These are phyloP conservation scores for Ptychobarbus kaznakovi DNA, from an alignment of 2,797 vertebrate species.

Conservation along the genomic window DNA sequence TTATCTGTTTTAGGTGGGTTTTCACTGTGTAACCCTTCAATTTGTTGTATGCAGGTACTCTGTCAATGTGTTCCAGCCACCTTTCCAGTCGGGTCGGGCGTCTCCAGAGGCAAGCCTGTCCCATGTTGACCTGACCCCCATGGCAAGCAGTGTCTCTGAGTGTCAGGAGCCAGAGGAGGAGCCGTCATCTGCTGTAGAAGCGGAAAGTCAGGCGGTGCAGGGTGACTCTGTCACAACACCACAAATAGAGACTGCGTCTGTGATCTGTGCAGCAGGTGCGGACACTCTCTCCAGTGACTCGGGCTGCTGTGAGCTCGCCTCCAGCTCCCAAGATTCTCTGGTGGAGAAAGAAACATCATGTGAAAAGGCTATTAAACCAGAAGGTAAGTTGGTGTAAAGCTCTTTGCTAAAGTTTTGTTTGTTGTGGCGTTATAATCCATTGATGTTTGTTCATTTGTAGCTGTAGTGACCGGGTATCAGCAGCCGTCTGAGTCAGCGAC, in stretches of 20 bases:
- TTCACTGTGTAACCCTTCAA: neutral
- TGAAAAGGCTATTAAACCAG: constrained; percentile 90
- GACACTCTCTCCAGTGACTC: constrained; percentile 80
- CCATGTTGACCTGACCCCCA: constrained; percentile 71
- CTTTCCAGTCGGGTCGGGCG: constrained; percentile 89
- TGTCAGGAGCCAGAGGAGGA: constrained; percentile 67
- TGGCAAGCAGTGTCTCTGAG: constrained; percentile 70
- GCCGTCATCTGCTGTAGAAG: constrained; percentile 62
- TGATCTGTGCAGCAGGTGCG: constrained; percentile 65
- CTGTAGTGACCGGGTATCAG: constrained; percentile 93
- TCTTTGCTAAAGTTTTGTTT: neutral
- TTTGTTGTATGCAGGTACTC: constrained; percentile 85
- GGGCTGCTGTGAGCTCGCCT: constrained; percentile 81
- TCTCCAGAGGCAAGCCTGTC: constrained; percentile 84
- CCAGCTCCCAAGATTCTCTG: constrained; percentile 77
- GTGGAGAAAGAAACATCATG: constrained; percentile 87
- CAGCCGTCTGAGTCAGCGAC: constrained; percentile 84
- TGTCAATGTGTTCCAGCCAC: constrained; percentile 96
- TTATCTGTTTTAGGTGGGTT: neutral
- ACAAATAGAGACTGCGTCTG: constrained; percentile 69
- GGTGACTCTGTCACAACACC: constrained; percentile 66
- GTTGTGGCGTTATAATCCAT: constrained; percentile 9
- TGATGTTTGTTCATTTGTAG: constrained; percentile 68
- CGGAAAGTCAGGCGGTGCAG: constrained; percentile 65
- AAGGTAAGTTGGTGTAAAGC: constrained; percentile 80